Evolutionary conservation across 2,113 vertebrate species (phyloP), one percentile per base, ranked within the genome.

Genomic region (Climacteris rufus): DNA sequence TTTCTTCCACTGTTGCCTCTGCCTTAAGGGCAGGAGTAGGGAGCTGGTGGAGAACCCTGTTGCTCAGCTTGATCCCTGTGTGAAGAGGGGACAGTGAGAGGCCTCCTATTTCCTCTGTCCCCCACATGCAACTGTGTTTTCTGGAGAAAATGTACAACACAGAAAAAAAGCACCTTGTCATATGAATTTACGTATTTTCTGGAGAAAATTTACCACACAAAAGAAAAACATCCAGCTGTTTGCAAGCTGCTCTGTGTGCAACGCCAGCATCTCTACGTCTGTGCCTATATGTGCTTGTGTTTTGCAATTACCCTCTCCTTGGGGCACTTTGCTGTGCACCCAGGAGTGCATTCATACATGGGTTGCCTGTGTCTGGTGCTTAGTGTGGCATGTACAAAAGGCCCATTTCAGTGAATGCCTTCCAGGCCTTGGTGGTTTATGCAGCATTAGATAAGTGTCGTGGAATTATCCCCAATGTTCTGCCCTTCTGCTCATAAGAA

Each of bases 111-210:
- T 87, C 53, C 40, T 87, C 78, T 87, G 39, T 14, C 20, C 50
- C 31, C 37, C 42, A 15, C 15, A 3, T 0, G 1, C 40, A 40
- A 3, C 39, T 56, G 10, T 3, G 3, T 63, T n/a, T n/a, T n/a
- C n/a, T n/a, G n/a, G n/a, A n/a, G n/a, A n/a, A n/a, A n/a, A n/a
- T n/a, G n/a, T n/a, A n/a, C n/a, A n/a, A n/a, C n/a, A n/a, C n/a
- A n/a, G n/a, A n/a, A n/a, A n/a, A n/a, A n/a, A n/a, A n/a, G n/a
- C n/a, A n/a, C n/a, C n/a, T n/a, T n/a, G n/a, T n/a, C n/a, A n/a
- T n/a, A n/a, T n/a, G n/a, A n/a, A n/a, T n/a, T n/a, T n/a, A n/a
- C n/a, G n/a, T n/a, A n/a, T n/a, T n/a, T n/a, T n/a, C n/a, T n/a
- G n/a, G n/a, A n/a, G n/a, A n/a, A n/a, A n/a, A n/a, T n/a, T n/a